A percentile compares a stretch with the other conserved stretches of the same genome.
phyloP scores from a whole-genome alignment of 1,140 invertebrate genomes.

The Eueides isabella region DNA sequence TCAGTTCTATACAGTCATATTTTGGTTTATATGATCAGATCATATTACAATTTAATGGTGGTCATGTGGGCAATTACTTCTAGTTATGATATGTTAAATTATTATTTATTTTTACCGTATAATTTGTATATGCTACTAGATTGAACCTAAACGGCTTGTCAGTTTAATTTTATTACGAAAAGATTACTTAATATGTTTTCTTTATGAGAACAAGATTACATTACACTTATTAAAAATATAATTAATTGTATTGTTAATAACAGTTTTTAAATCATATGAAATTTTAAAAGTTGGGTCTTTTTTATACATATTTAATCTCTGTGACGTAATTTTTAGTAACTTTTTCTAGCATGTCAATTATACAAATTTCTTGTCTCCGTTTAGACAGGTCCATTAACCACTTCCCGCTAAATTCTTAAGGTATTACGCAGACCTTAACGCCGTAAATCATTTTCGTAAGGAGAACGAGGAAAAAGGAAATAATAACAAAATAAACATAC shows the following conservation, averaged over 20 bases:
- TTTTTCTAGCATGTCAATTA: no score
- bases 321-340: no score
- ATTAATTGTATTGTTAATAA: not conserved
- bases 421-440: no score
- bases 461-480: no score
- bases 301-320: no score
- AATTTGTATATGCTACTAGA: not conserved
- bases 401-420: no score
- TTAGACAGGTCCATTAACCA: no score
- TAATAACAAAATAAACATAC: no score
- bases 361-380: no score
- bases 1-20: constrained; percentile 10
- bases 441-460: no score
- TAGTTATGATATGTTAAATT: not conserved
- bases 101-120: not conserved
- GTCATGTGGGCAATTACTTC: not conserved
- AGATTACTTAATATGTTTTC: not conserved
- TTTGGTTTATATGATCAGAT: constrained; percentile 32
- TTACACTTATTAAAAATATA: not conserved
- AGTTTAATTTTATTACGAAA: not conserved
- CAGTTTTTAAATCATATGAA: not conserved
- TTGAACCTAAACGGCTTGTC: not conserved
- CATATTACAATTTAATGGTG: constrained; percentile 27
- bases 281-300: no score
- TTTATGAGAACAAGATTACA: not conserved